A percentile compares a stretch with the other conserved stretches of the same genome.
Evolutionary conservation across 1,140 invertebrate species (phyloP).

Genomic region (Pseudomyrmex cubaensis): DNA sequence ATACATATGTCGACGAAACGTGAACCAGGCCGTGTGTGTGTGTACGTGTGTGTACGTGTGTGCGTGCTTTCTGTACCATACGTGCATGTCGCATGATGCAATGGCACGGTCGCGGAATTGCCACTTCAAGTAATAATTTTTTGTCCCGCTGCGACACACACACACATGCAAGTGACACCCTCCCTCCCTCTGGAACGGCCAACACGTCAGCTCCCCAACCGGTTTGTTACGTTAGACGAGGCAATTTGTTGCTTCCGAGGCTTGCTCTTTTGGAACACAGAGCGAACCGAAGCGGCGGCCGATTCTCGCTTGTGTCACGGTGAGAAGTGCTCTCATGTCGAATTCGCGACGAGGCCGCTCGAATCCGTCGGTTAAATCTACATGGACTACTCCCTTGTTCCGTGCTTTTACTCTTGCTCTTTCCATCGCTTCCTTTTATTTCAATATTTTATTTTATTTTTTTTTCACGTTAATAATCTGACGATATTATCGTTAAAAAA

Average conservation of each 20-base stretch:
- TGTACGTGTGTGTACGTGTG: not conserved
- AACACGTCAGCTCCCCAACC: constrained; percentile 61
- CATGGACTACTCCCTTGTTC: not conserved
- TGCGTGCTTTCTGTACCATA: not conserved
- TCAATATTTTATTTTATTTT: not conserved
- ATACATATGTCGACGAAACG: constrained; percentile 51
- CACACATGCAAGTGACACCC: constrained; percentile 45
- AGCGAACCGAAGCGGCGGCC: constrained; percentile 1
- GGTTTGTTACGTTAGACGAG: constrained; percentile 76
- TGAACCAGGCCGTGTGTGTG: constrained; percentile 1
- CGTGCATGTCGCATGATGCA: constrained; percentile 14
- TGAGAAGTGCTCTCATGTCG: constrained; percentile 28
- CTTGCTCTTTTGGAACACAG: constrained; percentile 40
- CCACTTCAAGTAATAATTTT: constrained; percentile 75
- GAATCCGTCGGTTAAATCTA: not conserved
- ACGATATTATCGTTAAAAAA: not conserved
- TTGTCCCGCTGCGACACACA: constrained; percentile 46
- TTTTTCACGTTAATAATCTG: not conserved
- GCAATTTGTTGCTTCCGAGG: constrained; percentile 71
- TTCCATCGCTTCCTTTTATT: not conserved
- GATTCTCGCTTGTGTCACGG: constrained; percentile 3
- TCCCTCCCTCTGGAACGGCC: constrained; percentile 33
- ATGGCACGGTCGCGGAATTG: constrained; percentile 33
- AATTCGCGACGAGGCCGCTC: constrained; percentile 1
- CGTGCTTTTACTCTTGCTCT: not conserved